Base-by-base conservation (phyloP, 2,888 invertebrate genomes). In the Drosophila ezoana region DNA sequence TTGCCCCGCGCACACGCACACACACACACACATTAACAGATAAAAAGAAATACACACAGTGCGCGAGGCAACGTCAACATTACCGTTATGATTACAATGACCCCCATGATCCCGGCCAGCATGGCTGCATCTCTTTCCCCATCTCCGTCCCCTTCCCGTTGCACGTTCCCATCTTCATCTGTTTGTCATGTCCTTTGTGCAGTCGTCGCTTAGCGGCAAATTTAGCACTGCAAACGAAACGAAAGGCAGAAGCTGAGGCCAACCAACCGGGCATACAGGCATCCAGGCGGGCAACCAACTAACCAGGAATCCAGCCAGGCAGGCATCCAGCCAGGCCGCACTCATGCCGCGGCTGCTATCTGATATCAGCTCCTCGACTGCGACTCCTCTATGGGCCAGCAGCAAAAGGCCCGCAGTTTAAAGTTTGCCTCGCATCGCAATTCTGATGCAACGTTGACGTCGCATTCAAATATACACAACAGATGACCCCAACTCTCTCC, bases 31-130 rank as follows among this genome's bases (percentile, higher is more conserved):
- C 2, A 49, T 2, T 5, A 5, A 0, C 14, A 20, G 18, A 16
- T 23, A 9, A 37, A 59, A 35, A 41, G 54, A 40, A 38, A 37
- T 16, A 48, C 41, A 9, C 43, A 33, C 18, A 43, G 48, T 16
- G 47, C 44, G 33, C 43, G 53, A 51, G 49, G 51, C 72, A 69
- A 72, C 69, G 75, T 66, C 73, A 72, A 74, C 79, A 76, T 76
- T 73, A 72, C 79, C 81, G 72, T 79, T 82, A 84, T 73, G 87
- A 88, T 80, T 79, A 77, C 89, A 84, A 86, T 77, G 83, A 85
- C 83, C 83, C 87, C 77, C 77, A 81, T 85, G 80, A 78, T 71
- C 72, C 62, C 65, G 61, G 64, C 65, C 62, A 79, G 52, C 60
- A 74, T 47, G 35, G 41, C 20, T 32, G 40, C n/a, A 43, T 49